Evolutionary conservation across 2,888 invertebrate species (phyloP).

Genomic region (Amiota communis): DNA sequence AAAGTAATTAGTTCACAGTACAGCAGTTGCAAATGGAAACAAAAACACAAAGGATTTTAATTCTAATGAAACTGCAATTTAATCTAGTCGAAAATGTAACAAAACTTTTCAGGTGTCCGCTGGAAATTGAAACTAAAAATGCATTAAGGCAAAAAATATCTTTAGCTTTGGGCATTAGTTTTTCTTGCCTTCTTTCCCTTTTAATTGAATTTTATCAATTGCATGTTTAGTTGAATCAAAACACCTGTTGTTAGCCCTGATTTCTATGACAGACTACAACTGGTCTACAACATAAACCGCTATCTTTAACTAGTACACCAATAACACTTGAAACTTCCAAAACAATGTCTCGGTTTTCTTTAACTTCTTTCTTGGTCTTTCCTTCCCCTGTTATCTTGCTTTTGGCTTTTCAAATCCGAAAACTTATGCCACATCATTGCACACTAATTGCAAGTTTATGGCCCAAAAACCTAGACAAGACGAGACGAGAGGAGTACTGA

Average conservation of each 20-base stretch:
- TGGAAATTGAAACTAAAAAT: not conserved
- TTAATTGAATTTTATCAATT: not conserved
- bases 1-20: no score
- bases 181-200: not conserved
- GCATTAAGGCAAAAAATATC: not conserved
- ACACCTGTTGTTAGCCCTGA: not conserved
- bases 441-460: slow-evolving; percentile 19
- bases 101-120: not conserved
- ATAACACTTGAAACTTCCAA: not conserved
- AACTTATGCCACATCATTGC: slow-evolving; percentile 16
- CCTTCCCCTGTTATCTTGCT: no score
- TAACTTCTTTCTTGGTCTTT: no score
- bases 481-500: not conserved
- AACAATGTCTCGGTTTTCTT: not conserved
- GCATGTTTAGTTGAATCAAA: not conserved
- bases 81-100: no score
- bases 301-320: no score
- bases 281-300: no score
- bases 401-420: not conserved
- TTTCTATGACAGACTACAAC: not conserved
- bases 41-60: no score
- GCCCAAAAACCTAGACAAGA: not conserved
- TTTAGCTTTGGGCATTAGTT: not conserved
- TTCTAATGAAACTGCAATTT: no score
- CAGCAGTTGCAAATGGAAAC: no score